Percentiles rank a stretch among this genome's conserved stretches.
These are phyloP conservation scores for Aulostomus chinensis DNA, from an alignment of 2,797 vertebrate genomes.

Conservation along the genomic window DNA sequence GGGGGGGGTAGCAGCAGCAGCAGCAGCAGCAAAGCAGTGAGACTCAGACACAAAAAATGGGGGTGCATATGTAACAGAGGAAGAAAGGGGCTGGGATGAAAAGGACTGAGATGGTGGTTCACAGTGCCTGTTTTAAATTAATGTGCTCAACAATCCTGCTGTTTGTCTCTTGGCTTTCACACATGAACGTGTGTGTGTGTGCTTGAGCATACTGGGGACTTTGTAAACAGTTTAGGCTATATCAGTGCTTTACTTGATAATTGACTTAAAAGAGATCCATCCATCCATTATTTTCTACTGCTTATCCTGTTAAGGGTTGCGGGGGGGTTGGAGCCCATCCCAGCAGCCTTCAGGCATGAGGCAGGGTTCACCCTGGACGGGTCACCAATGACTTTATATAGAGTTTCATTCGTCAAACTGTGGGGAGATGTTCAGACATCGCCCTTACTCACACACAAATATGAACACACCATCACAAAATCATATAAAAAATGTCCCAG, in stretches of 20 bases:
- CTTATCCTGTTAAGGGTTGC: too few species aligned
- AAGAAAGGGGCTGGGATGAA: conserved; percentile 3
- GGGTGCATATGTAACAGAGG: conserved; percentile 19
- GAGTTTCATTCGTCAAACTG: too few species aligned
- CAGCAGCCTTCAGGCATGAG: too few species aligned
- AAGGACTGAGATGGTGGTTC: conserved; percentile 23
- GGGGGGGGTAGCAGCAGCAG: neutral
- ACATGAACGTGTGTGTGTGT: conserved; percentile 18
- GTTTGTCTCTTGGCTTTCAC: conserved; percentile 64
- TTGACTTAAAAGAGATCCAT: too few species aligned
- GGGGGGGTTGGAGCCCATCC: too few species aligned
- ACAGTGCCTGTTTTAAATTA: conserved; percentile 67
- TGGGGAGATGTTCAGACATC: too few species aligned
- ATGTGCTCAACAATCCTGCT: conserved; percentile 60
- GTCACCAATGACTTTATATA: too few species aligned
- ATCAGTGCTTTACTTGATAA: neutral
- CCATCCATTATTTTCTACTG: too few species aligned
- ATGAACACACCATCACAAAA: too few species aligned
- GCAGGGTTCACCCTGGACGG: too few species aligned
- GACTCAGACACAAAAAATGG: conserved; percentile 30
- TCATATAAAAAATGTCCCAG: too few species aligned
- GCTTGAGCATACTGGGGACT: neutral
- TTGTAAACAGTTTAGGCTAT: conserved; percentile 1
- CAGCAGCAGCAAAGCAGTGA: conserved; percentile 16
- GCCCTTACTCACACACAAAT: too few species aligned